Conservation (phyloP, 2,888 invertebrate genomes). For the Spilosoma lubricipeda region DNA sequence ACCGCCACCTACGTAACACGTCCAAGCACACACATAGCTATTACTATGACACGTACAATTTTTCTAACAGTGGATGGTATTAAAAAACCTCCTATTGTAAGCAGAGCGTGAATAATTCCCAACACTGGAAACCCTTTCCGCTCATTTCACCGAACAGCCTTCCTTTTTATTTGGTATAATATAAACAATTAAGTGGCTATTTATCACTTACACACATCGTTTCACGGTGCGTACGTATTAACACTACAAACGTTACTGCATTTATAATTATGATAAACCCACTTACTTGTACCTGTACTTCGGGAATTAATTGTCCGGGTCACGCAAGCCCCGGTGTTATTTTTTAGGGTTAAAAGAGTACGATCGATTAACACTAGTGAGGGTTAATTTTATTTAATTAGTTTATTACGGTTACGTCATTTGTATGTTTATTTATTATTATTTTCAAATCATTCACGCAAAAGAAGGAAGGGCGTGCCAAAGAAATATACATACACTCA, state of each 20-base stretch:
- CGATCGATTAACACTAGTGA: conserved; percentile 49
- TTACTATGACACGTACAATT: conserved; percentile 16
- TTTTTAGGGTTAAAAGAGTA: conserved; percentile 54
- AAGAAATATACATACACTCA: no score
- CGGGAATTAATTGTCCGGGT: conserved; percentile 69
- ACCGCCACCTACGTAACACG: background rate
- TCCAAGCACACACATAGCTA: conserved; percentile 6
- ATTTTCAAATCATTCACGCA: no score
- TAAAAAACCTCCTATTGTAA: conserved; percentile 12
- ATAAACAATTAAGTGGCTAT: conserved; percentile 53
- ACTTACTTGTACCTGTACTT: conserved; percentile 58
- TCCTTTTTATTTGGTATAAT: conserved; percentile 51
- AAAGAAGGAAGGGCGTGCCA: no score
- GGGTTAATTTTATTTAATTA: conserved; percentile 52
- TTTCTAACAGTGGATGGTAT: conserved; percentile 14
- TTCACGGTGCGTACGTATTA: conserved; percentile 61
- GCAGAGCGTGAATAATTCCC: conserved; percentile 23
- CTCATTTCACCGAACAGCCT: conserved; percentile 25
- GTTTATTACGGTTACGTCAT: conserved; percentile 36
- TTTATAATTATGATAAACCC: conserved; percentile 54
- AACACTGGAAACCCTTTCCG: conserved; percentile 34
- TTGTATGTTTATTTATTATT: conserved; percentile 45
- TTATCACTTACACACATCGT: conserved; percentile 63
- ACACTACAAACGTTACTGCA: conserved; percentile 53
- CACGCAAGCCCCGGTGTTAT: conserved; percentile 61